Evolutionary conservation across 2,797 vertebrate genomes (phyloP).

Genomic region (Sorex maritimensis): DNA sequence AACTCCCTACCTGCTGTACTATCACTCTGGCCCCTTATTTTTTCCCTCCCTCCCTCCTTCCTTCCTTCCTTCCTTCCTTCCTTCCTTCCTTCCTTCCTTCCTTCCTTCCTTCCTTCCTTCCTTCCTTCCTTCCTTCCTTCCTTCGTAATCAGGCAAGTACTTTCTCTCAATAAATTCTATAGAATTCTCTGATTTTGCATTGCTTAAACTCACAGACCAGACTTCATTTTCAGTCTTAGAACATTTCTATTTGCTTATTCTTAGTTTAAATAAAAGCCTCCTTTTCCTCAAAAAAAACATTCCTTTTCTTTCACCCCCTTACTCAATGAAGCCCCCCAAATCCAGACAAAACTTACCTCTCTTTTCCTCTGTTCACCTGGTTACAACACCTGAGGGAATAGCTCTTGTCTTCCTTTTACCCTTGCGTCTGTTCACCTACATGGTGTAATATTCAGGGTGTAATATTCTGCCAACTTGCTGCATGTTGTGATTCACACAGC

Average conservation of each 20-base stretch:
- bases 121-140: no score
- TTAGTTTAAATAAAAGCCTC: slow-evolving; percentile 36
- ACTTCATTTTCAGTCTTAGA: neutral
- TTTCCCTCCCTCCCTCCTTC: no score
- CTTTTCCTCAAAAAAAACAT: slow-evolving; percentile 28
- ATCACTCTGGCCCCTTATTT: no score
- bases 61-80: no score
- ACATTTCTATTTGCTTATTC: slow-evolving; percentile 52
- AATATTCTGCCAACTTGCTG: neutral
- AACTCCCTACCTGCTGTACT: no score
- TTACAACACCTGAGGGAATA: neutral
- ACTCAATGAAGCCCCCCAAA: no score
- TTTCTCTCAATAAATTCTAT: slow-evolving; percentile 34
- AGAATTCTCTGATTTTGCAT: neutral
- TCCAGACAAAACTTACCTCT: neutral
- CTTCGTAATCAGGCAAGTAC: no score
- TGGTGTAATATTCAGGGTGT: neutral
- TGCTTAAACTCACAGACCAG: no score
- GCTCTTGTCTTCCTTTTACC: neutral
- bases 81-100: no score
- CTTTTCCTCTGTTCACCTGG: neutral
- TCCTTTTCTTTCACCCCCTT: neutral
- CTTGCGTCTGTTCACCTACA: neutral
- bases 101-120: no score
- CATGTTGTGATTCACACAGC: slow-evolving; percentile 31